Conservation (phyloP, 2,797 vertebrate genomes). For the Enteromius argenteus region DNA sequence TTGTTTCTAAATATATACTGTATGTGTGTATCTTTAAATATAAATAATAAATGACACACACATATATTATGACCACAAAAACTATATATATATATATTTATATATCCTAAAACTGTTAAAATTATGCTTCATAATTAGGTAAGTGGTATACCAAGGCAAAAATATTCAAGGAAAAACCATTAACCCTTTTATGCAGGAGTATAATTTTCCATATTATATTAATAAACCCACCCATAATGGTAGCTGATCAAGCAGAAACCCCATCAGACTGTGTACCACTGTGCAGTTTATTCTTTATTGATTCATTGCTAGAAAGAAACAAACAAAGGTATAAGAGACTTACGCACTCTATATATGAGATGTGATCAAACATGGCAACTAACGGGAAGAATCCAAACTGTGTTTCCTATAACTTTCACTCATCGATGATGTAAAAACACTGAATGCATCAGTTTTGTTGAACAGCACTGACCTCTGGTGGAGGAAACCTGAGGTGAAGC, state of each 20-base stretch:
- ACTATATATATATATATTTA: too few species aligned
- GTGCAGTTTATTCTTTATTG: not conserved
- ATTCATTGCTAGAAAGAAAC: not conserved
- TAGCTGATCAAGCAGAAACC: not conserved
- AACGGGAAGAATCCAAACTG: not conserved
- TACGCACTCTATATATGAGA: not conserved
- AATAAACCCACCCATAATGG: not conserved
- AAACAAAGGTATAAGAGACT: not conserved
- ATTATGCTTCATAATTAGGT: too few species aligned
- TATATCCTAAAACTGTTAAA: too few species aligned
- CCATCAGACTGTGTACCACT: not conserved
- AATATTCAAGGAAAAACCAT: not conserved
- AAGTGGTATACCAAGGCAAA: not conserved
- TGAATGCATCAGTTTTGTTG: conserved; percentile 30
- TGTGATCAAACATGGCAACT: not conserved
- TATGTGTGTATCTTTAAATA: too few species aligned
- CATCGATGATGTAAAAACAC: not conserved
- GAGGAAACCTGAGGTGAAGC: not conserved
- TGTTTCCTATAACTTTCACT: not conserved
- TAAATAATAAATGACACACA: too few species aligned
- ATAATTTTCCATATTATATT: not conserved
- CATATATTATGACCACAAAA: too few species aligned
- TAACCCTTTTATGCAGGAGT: not conserved
- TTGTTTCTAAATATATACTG: too few species aligned
- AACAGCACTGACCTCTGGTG: conserved; percentile 74